These are phyloP conservation scores for Ditula angustiorana DNA, from an alignment of 2,888 invertebrate genomes.

Conservation along the genomic window DNA sequence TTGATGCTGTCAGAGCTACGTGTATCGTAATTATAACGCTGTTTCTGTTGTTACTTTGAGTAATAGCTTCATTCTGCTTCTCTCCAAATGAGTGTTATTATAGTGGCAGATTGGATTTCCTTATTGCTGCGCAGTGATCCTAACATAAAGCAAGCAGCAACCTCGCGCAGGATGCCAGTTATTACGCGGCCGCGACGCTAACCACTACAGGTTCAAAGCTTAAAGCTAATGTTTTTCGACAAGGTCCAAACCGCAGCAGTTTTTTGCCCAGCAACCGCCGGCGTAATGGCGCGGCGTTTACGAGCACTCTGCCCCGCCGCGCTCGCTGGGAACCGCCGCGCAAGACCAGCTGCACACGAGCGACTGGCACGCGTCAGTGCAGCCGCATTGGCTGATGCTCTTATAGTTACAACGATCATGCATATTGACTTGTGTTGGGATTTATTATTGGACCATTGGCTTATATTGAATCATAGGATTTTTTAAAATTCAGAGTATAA, in stretches of 20 bases:
- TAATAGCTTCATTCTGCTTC: not conserved
- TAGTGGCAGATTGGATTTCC: not conserved
- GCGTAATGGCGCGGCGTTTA: constrained; percentile 38
- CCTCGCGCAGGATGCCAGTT: too few species aligned
- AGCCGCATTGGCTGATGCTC: too few species aligned
- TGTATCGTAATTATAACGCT: not conserved
- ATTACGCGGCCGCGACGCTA: constrained; percentile 5
- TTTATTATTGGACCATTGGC: too few species aligned
- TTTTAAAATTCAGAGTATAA: not conserved
- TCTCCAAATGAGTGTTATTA: not conserved
- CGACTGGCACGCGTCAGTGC: too few species aligned
- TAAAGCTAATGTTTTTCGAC: constrained; percentile 34
- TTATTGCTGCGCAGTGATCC: not conserved
- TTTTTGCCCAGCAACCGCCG: constrained; percentile 29
- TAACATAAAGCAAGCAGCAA: not conserved
- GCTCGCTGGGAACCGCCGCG: not conserved
- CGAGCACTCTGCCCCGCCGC: constrained; percentile 20
- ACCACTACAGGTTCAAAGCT: constrained; percentile 12
- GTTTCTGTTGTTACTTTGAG: constrained; percentile 1
- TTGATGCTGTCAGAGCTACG: not conserved
- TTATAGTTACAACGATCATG: too few species aligned
- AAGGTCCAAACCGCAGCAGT: constrained; percentile 28
- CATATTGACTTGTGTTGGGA: too few species aligned
- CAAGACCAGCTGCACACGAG: too few species aligned
- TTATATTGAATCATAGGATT: too few species aligned